phyloP scores from a whole-genome alignment of 2,797 vertebrate species.

The Geotrypetes seraphini region DNA sequence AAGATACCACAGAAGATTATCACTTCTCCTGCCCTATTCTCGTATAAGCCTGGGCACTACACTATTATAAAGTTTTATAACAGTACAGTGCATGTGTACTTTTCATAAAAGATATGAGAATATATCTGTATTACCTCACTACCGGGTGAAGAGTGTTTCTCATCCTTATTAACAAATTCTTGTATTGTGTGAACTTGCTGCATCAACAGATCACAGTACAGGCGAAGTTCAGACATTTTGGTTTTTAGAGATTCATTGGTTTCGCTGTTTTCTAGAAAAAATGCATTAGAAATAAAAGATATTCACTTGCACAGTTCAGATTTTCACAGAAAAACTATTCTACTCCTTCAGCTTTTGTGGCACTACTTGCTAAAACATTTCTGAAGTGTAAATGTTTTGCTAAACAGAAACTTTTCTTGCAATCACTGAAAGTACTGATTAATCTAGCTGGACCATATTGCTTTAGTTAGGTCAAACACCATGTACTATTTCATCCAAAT shows the following conservation, averaged over 20 bases:
- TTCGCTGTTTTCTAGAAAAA: conserved; percentile 69
- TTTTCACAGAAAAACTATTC: too few species aligned
- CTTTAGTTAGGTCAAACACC: too few species aligned
- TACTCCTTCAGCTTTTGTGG: too few species aligned
- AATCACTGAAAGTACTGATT: too few species aligned
- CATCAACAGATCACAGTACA: conserved; percentile 94
- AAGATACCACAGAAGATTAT: neutral
- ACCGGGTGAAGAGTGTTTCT: conserved; percentile 52
- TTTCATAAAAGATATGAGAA: neutral
- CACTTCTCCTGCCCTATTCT: neutral
- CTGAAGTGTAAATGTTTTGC: too few species aligned
- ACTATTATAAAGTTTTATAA: too few species aligned
- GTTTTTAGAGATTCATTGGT: conserved; percentile 90
- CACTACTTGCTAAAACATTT: too few species aligned
- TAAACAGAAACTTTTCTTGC: too few species aligned
- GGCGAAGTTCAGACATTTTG: conserved; percentile 95
- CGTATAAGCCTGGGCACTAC: neutral
- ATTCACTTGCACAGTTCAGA: neutral
- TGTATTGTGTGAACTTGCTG: conserved; percentile 95
- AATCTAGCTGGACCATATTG: too few species aligned
- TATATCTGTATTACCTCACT: conserved; percentile 63
- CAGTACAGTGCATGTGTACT: neutral
- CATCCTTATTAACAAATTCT: conserved; percentile 68
- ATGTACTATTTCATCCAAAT: too few species aligned
- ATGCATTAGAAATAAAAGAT: neutral